phyloP scores from a whole-genome alignment of 1,140 invertebrate species.

The Tribolium castaneum region DNA sequence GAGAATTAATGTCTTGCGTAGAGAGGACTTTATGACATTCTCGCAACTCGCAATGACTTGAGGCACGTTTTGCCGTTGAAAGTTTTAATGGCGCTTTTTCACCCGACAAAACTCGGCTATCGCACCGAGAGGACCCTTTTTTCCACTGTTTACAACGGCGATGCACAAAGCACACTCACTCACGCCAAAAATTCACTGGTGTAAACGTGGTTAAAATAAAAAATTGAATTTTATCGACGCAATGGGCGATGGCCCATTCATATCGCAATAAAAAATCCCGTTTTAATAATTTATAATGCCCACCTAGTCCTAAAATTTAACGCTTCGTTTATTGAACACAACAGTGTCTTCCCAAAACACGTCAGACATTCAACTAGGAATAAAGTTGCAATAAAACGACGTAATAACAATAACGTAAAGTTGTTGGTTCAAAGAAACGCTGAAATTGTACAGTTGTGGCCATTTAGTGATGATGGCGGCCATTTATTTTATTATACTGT shows the following conservation, averaged over 20 bases:
- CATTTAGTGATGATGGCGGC: constrained; percentile 54
- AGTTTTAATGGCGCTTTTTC: constrained; percentile 46
- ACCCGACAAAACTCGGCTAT: background rate
- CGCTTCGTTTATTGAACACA: constrained; percentile 39
- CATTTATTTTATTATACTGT: constrained; percentile 53
- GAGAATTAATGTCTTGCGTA: constrained; percentile 49
- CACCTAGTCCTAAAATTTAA: constrained; percentile 38
- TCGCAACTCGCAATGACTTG: constrained; percentile 30
- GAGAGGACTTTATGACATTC: constrained; percentile 47
- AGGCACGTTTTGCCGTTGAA: constrained; percentile 45
- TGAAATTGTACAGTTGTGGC: constrained; percentile 55
- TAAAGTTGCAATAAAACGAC: constrained; percentile 51
- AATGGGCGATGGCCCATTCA: background rate
- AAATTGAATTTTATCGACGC: too few species aligned
- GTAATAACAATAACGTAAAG: constrained; percentile 55
- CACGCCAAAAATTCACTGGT: too few species aligned
- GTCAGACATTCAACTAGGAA: constrained; percentile 35
- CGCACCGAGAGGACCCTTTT: too few species aligned
- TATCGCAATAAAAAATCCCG: background rate
- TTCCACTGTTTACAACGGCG: too few species aligned
- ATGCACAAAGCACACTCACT: too few species aligned
- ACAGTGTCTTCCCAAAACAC: constrained; percentile 23
- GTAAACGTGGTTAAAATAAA: too few species aligned
- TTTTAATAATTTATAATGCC: constrained; percentile 29
- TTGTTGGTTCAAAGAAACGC: constrained; percentile 52